Conservation (phyloP, 2,113 vertebrate species). For the Passer domesticus region DNA sequence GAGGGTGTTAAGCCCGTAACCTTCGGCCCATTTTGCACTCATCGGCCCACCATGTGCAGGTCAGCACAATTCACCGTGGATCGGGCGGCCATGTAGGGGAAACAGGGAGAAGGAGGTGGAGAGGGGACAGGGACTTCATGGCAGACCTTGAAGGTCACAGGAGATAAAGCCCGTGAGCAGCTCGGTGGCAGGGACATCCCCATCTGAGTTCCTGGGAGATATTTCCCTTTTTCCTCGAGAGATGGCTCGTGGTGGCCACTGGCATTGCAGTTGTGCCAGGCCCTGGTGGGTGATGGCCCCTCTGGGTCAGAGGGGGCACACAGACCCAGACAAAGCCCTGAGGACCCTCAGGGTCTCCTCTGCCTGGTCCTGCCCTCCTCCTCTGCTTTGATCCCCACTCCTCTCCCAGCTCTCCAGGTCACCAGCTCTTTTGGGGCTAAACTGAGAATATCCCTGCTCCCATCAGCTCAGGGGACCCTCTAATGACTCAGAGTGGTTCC, state of each 20-base stretch:
- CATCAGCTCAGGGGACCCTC: not conserved
- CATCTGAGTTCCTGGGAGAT: rapidly evolving
- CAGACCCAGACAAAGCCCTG: not conserved
- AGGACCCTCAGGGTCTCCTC: not conserved
- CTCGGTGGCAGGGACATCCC: not conserved
- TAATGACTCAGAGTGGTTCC: not conserved
- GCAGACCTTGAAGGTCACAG: not conserved
- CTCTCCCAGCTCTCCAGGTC: not conserved
- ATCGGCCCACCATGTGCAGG: slow-evolving; percentile 19
- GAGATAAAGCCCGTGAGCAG: not conserved
- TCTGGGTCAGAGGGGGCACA: not conserved
- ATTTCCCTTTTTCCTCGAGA: not conserved
- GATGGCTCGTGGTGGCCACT: not conserved
- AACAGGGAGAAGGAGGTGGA: not conserved
- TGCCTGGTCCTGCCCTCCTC: no score
- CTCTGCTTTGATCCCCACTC: not conserved
- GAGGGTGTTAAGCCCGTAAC: slow-evolving; percentile 54
- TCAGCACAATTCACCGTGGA: slow-evolving; percentile 55
- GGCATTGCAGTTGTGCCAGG: rapidly evolving
- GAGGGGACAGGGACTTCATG: not conserved
- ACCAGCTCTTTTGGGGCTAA: not conserved
- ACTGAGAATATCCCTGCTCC: not conserved
- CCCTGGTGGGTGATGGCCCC: rapidly evolving
- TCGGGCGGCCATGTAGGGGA: slow-evolving; percentile 33
- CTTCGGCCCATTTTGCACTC: slow-evolving; percentile 45